Evolutionary conservation across 1,140 invertebrate species (phyloP).

Genomic region (Achatina immaculata): DNA sequence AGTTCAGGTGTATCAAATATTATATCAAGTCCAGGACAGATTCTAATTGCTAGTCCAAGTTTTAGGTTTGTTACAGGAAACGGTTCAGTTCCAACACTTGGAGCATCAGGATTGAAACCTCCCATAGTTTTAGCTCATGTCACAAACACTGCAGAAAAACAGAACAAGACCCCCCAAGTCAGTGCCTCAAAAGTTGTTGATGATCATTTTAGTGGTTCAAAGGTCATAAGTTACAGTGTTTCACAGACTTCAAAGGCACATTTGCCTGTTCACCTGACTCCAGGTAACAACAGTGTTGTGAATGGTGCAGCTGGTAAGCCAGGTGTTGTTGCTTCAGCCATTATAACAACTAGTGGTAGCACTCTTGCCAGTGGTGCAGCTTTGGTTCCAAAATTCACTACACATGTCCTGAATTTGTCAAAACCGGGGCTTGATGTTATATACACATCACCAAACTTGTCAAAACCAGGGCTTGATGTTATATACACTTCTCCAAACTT

Average conservation of each 20-base stretch:
- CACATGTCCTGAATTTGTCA: neutral
- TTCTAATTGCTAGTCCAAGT: neutral
- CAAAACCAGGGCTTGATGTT: too few species aligned
- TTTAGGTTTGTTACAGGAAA: neutral
- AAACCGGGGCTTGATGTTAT: neutral
- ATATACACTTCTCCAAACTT: too few species aligned
- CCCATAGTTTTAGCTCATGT: neutral
- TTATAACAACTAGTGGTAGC: neutral
- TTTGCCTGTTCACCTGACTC: neutral
- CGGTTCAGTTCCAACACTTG: neutral
- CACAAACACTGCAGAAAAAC: neutral
- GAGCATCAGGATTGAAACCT: neutral
- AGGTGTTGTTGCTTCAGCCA: neutral
- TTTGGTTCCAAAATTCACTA: neutral
- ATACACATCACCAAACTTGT: neutral
- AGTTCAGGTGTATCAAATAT: neutral
- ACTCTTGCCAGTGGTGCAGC: neutral
- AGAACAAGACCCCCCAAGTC: neutral
- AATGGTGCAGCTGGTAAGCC: neutral
- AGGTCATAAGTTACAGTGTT: neutral
- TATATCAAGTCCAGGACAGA: neutral
- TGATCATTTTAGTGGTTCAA: neutral
- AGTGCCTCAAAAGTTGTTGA: neutral
- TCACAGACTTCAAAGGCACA: neutral
- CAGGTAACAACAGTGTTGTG: neutral